Base-by-base conservation (phyloP, 2,113 vertebrate species). In the Pionites leucogaster region DNA sequence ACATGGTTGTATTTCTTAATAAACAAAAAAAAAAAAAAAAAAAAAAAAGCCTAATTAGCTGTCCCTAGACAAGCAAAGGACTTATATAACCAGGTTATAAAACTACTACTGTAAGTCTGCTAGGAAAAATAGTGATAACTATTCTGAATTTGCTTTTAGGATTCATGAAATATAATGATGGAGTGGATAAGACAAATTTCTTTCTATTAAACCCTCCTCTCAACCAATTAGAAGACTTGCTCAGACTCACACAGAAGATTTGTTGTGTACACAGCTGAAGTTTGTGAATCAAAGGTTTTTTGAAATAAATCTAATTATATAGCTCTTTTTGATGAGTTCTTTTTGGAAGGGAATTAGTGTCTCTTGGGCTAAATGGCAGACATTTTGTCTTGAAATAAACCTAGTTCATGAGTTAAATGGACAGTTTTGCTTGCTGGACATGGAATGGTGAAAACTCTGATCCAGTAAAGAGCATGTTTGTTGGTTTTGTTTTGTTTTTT, bases 101-200 rank as follows among this genome's bases (percentile, higher is more conserved):
- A 18, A 6, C 13, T 79, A 41, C 10, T 49, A 12, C 37, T 64
- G 0, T 50, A 79, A 50, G 33, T 10, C 28, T 90, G 29, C 31
- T 27, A 72, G 24, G 13, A 74, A 90, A 84, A 94, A 24, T 6
- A 63, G 8, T 10, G 14, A 10, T 44, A 67, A 57, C 5, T 52
- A 39, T 41, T 35, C 25, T 79, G 33, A 31, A 33, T 42, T 63
- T 42, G 46, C 68, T 80, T 37, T 80, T 7, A 87, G 42, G 17
- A 57, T 90, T 47, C 10, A 5, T 52, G n/a, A 77, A 17, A 44
- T 0, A 0, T 4, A 83, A 71, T n/a, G 57, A 47, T 17, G 12
- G 28, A 75, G 22, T 2, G 1, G 35, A 60, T 37, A 52, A 85
- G 31, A 82, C 7, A 49, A 64, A 53, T 78, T 88, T 10, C 11